Evolutionary conservation across 2,888 invertebrate genomes (phyloP).

Genomic region (Drosophila recens): DNA sequence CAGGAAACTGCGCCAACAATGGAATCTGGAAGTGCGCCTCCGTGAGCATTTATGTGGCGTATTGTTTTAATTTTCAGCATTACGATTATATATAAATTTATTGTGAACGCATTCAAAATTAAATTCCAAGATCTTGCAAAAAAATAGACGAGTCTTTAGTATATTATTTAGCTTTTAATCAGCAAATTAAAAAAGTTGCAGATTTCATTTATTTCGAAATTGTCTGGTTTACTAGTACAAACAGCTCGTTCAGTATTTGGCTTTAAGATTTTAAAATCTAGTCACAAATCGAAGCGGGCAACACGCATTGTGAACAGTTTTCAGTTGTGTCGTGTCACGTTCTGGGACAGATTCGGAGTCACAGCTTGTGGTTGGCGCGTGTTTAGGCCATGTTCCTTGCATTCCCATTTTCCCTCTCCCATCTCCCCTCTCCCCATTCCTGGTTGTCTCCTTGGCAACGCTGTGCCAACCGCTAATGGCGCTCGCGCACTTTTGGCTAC

Average conservation of each 20-base stretch:
- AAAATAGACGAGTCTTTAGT: too few relatives aligned
- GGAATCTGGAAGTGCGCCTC: constrained; percentile 74
- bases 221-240: background rate
- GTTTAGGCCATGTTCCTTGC: constrained; percentile 54
- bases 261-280: constrained; percentile 35
- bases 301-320: constrained; percentile 49
- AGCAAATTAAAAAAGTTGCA: background rate
- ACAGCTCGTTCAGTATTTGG: background rate
- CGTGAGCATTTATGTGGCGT: constrained; percentile 78
- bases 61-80: constrained; percentile 77
- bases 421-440: background rate
- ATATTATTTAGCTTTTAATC: background rate
- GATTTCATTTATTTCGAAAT: background rate
- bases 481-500: constrained; percentile 63
- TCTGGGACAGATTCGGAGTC: constrained; percentile 49
- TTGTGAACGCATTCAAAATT: constrained; percentile 35
- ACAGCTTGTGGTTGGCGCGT: constrained; percentile 79
- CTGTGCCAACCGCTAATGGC: constrained; percentile 64
- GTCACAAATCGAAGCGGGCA: constrained; percentile 35
- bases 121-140: background rate
- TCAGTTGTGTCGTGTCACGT: constrained; percentile 69
- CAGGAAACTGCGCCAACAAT: constrained; percentile 72
- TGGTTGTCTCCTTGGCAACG: background rate
- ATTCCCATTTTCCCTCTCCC: background rate
- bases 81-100: constrained; percentile 39